These are phyloP conservation scores for Oryctolagus cuniculus DNA, from an alignment of 2,113 vertebrate species.

Conservation along the genomic window mOryCun1.1 NC_091437.1:58069001-58069500, in stretches of 20 bases:
- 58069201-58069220: background rate
- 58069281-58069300: background rate
- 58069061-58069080: background rate
- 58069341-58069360: background rate
- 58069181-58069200: background rate
- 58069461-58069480: background rate
- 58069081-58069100: background rate
- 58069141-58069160: background rate
- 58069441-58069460: background rate
- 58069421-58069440: background rate
- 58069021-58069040: background rate
- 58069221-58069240: background rate
- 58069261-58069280: background rate
- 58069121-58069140: background rate
- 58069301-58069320: too few relatives aligned
- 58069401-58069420: background rate
- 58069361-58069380: background rate
- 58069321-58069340: background rate
- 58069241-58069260: background rate
- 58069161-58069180: background rate
- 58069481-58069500: accelerated
- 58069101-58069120: background rate
- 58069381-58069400: background rate
- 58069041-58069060: background rate
- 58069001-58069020: background rate